These are phyloP conservation scores for Aphelinus certus DNA, from an alignment of 1,140 invertebrate genomes.

Conservation along the genomic window DNA sequence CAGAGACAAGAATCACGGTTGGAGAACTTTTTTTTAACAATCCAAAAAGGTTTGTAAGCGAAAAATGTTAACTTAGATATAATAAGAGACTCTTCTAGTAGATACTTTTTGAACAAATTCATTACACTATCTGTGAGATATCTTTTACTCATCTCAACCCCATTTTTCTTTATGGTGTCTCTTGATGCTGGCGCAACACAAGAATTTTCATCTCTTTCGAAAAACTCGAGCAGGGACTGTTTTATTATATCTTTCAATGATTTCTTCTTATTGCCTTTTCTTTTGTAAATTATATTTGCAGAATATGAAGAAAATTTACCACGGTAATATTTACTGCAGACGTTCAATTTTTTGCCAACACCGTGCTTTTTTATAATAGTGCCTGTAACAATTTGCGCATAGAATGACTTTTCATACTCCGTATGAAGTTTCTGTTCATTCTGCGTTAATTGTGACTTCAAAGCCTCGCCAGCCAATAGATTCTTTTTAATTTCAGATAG, in stretches of 20 bases:
- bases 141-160: slow-evolving; percentile 44
- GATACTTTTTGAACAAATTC: slow-evolving; percentile 41
- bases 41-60: slow-evolving; percentile 34
- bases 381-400: background rate
- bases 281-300: background rate
- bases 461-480: background rate
- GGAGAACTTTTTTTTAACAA: slow-evolving; percentile 18
- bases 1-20: slow-evolving; percentile 36
- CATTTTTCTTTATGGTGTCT: slow-evolving; percentile 45
- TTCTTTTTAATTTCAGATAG: background rate
- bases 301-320: background rate
- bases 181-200: slow-evolving; percentile 43
- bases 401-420: background rate
- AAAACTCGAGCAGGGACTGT: no score
- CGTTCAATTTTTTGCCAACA: slow-evolving; percentile 1
- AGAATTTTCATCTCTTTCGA: slow-evolving; percentile 44
- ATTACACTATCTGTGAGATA: slow-evolving; percentile 42
- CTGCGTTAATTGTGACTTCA: background rate
- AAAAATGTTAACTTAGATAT: slow-evolving; percentile 29
- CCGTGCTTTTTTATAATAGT: slow-evolving; percentile 13
- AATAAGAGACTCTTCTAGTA: slow-evolving; percentile 11
- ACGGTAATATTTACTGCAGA: background rate
- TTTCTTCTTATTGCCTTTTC: slow-evolving; percentile 1
- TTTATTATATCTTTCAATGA: slow-evolving; percentile 23
- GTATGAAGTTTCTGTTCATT: background rate